phyloP scores from a whole-genome alignment of 1,140 invertebrate genomes.

The Sweltsa coloradensis region DNA sequence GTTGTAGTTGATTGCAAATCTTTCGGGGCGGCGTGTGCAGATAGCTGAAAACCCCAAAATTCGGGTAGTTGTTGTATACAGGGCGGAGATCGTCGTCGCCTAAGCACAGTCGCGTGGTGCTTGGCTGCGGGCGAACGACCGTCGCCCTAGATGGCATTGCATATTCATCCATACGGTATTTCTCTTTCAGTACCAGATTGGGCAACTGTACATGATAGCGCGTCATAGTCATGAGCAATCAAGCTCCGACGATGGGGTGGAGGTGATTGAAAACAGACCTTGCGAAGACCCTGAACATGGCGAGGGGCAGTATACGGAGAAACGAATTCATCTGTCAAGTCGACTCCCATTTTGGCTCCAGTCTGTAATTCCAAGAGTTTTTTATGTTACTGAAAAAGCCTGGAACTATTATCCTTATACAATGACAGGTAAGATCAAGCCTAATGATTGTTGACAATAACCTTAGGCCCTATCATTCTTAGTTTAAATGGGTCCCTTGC shows the following conservation, averaged over 20 bases:
- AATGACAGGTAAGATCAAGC: slow-evolving; percentile 78
- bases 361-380: slow-evolving; percentile 74
- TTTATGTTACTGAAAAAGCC: slow-evolving; percentile 87
- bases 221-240: slow-evolving; percentile 86
- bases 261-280: slow-evolving; percentile 72
- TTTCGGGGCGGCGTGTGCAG: too few species aligned
- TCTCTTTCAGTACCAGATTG: slow-evolving; percentile 78
- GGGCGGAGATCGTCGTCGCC: too few species aligned
- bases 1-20: too few species aligned
- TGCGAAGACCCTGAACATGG: slow-evolving; percentile 70
- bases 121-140: too few species aligned
- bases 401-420: slow-evolving; percentile 94
- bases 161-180: too few species aligned
- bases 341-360: slow-evolving; percentile 84
- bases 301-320: slow-evolving; percentile 80
- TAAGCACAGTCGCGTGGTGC: too few species aligned
- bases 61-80: too few species aligned
- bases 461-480: too few species aligned
- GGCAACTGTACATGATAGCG: slow-evolving; percentile 90
- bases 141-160: too few species aligned
- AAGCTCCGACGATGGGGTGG: slow-evolving; percentile 80
- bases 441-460: too few species aligned
- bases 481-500: too few species aligned
- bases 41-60: too few species aligned
- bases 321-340: slow-evolving; percentile 82